Base-by-base conservation (phyloP, 1,140 invertebrate genomes). In the Palaemon carinicauda region DNA sequence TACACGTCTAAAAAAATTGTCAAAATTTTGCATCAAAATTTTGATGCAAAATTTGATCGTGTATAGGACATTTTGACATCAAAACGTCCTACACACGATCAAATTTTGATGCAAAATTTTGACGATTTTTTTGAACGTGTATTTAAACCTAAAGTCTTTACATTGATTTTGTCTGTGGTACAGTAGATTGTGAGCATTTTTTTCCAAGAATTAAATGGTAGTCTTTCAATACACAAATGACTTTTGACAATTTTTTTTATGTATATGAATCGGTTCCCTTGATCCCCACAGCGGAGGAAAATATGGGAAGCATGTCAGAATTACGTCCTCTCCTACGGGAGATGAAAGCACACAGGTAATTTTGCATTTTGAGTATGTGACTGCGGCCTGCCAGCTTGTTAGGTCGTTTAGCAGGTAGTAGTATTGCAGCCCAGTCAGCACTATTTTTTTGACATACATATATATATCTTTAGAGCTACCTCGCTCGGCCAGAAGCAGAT, bases 251-350 rank as follows among this genome's bases (percentile, higher is more conserved):
- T 51, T 82, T 52, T 82, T 69, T 82, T 77, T 83, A 41, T 53
- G 53, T 83, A 41, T 83, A 75, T 77, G 82, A 83, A 83, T 71
- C 82, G 50, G 53, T 75, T 83, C 71, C 82, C 74, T 86, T 86
- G 84, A 78, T 86, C 29, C 84, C 84, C 84, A 86, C 84, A 86
- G 84, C 84, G 52, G 84, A 74, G 84, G 51, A n/a, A 24, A 82
- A 79, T 83, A 89, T 89, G 89, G 89, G 87, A 82, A 89, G 89
- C 87, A 89, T 89, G 89, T 89, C 89, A 85, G 89, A 89, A 83
- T 83, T 89, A 73, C 82, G 87, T 50, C 89, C 89, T 60, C 86
- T 89, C 69, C 87, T 89, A 50, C 73, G 87, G 81, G 87, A 88
- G 87, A 83, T 88, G 81, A 84, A 85, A 77, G 87, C 69, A 33